Base-by-base conservation (phyloP, 2,113 vertebrate genomes). In the Poecilia latipinna region DNA sequence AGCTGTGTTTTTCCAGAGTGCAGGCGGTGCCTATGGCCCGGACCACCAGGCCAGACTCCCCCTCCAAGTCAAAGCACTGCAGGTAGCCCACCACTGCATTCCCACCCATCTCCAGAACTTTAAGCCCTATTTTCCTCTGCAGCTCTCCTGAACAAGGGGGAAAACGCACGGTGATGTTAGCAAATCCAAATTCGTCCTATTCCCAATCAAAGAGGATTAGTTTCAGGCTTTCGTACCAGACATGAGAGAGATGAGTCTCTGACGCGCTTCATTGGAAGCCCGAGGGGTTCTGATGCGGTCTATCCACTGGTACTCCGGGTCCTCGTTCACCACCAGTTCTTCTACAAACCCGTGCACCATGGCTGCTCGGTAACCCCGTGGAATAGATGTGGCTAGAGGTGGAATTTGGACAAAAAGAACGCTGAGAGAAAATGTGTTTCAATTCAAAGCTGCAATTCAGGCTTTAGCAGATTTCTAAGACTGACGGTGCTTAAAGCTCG, bases 291-390 rank as follows among this genome's bases (percentile, higher is more conserved):
- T 96, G 79, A 99, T 99, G 29, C 98, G 93, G 85, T 99, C 98
- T 68, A 99, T 99, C 98, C 98, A 99, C 44, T 99, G 98, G 91
- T 99, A 99, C 71, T 99, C 98, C 0, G 98, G 98, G 84, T 99
- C 98, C 91, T 99, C 98, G 48, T 99, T 99, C 51, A 99, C 98
- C 13, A 99, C 98, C 60, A 99, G 95, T 70, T 99, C 98, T 85
- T 99, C 98, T 83, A 99, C 97, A 93, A 99, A 99, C 3, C 98
- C 98, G 32, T 99, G 98, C 70, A 99, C 96, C 83, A 96, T 92
- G 2, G 94, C 93, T 33, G 97, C 97, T 61, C 96, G 95, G 88
- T 99, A 99, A 81, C 97, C 98, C 72, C 96, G 95, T 1, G 98
- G 98, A 91, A 99, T 96, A 65, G 96, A 97, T 11, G 96, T 96